Evolutionary conservation across 2,113 vertebrate species (phyloP), one percentile per base, ranked within the genome.

Genomic region (Edolisoma coerulescens): DNA sequence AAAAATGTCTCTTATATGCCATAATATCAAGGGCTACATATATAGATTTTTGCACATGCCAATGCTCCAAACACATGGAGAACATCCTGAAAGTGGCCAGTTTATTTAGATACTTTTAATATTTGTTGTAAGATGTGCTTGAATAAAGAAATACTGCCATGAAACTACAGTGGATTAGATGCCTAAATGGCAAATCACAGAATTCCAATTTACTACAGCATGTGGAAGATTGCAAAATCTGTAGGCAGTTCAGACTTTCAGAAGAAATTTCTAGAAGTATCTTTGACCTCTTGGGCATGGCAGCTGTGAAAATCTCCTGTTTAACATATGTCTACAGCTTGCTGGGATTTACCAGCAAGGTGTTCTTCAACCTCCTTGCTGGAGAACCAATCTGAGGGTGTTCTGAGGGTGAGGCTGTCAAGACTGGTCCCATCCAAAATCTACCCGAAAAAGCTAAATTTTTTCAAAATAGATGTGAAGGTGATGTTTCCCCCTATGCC

Each of bases 261-360:
- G 64, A 60, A 52, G 18, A 74, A 56, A 69, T 27, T 60, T 67
- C 21, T 39, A 7, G 23, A 61, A 37, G 3, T 11, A 9, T 53
- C 19, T 75, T 10, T 30, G 16, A 45, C 23, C 26, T 87, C 20
- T 33, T 56, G 11, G 9, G 7, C 17, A n/a, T 47, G 26, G 27
- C 12, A 65, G 5, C 6, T 57, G 45, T 47, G 23, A 69, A 59
- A 42, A 73, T 5, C 13, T 92, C 15, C 35, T 52, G 44, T 41
- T 69, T 42, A 61, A 49, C 7, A 60, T 74, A 11, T 1, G 16
- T 35, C 3, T 23, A 56, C n/a, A 81, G 6, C 6, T 12, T 73
- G 3, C 17, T 65, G 63, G 4, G 10, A 56, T 42, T 30, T 77
- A 26, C 23, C 30, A 64, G 28, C 0, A 1, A 49, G 4, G 5